phyloP scores from a whole-genome alignment of 1,140 invertebrate species.

The Diuraphis noxia region DNA sequence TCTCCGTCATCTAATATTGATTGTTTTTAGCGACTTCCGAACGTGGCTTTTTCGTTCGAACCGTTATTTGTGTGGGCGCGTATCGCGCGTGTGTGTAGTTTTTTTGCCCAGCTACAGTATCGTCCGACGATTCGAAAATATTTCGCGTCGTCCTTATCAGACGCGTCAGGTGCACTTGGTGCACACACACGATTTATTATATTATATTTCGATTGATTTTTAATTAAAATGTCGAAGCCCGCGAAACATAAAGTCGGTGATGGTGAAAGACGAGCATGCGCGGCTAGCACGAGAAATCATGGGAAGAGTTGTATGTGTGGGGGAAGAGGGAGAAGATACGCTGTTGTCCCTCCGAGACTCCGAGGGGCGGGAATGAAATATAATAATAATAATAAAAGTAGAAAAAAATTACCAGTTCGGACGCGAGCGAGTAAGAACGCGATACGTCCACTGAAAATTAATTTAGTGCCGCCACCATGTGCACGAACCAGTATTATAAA shows the following conservation, averaged over 20 bases:
- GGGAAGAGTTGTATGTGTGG: neutral
- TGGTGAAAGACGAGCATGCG: neutral
- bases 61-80: neutral
- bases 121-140: neutral
- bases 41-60: neutral
- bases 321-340: neutral
- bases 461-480: neutral
- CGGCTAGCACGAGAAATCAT: neutral
- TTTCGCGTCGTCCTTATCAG: neutral
- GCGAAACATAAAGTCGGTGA: neutral
- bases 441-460: constrained; percentile 13
- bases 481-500: neutral
- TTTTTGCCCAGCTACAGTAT: neutral
- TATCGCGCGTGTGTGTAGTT: neutral
- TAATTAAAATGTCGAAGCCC: neutral
- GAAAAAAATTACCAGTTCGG: constrained; percentile 5
- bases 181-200: no score
- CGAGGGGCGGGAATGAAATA: neutral
- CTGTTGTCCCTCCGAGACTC: neutral
- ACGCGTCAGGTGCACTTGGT: neutral
- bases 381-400: neutral
- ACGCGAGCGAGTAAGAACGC: neutral
- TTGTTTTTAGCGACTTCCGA: neutral
- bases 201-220: neutral
- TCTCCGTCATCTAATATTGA: no score